Percentiles rank a stretch among this genome's conserved stretches.
Evolutionary conservation across 2,888 invertebrate genomes (phyloP).

Genomic region (Neuroscelio doddi): DNA sequence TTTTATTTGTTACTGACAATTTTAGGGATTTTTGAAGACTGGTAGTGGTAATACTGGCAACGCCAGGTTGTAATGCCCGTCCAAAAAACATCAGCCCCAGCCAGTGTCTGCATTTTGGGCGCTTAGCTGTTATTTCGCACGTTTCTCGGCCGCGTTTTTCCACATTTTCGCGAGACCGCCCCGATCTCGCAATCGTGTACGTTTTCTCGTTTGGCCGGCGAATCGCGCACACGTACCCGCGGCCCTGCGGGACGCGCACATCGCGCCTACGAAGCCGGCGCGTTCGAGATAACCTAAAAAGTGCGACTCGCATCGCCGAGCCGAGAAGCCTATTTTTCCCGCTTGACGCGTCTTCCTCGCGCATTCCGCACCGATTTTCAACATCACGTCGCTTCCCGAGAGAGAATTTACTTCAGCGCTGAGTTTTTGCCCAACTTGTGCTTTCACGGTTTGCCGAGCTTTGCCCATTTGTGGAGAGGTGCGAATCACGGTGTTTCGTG

Average conservation of each 20-base stretch:
- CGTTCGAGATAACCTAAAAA: constrained; percentile 70
- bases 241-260: constrained; percentile 32
- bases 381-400: no score
- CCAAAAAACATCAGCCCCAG: constrained; percentile 70
- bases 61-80: constrained; percentile 59
- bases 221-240: constrained; percentile 25
- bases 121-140: constrained; percentile 46
- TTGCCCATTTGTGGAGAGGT: no score
- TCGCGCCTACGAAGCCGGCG: constrained; percentile 65
- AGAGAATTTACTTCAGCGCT: constrained; percentile 9
- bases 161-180: constrained; percentile 21
- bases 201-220: constrained; percentile 1
- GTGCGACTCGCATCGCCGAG: constrained; percentile 37
- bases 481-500: no score
- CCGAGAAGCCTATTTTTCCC: constrained; percentile 8
- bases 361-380: background rate
- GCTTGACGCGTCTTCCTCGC: background rate
- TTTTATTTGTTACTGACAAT: no score
- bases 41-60: constrained; percentile 47
- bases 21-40: constrained; percentile 6
- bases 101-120: constrained; percentile 62
- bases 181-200: constrained; percentile 13
- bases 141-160: constrained; percentile 46
- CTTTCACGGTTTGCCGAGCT: no score
- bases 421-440: no score